These are phyloP conservation scores for Esperia sulphurella DNA, from an alignment of 2,888 invertebrate species.

Conservation along the genomic window DNA sequence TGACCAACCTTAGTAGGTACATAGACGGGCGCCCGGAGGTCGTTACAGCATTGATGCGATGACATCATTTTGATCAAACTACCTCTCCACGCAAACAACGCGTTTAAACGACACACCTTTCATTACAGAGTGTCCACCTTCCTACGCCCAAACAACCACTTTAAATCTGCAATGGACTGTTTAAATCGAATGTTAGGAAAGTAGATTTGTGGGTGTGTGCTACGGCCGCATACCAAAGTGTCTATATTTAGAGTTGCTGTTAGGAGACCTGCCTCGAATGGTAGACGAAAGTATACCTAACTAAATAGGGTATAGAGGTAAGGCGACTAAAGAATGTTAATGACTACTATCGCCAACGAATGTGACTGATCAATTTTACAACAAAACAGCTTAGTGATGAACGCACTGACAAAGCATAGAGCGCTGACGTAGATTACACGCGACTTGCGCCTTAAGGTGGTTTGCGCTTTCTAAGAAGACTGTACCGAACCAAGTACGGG, in stretches of 20 bases:
- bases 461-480: no score
- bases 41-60: conserved; percentile 31
- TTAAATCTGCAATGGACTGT: not conserved
- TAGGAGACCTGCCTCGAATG: conserved; percentile 39
- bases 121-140: not conserved
- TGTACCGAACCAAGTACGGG: no score
- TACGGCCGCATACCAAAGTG: conserved; percentile 46
- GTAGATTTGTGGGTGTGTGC: conserved; percentile 13
- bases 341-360: no score
- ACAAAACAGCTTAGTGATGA: no score
- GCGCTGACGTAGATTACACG: no score
- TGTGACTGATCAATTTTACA: no score
- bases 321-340: conserved; percentile 17
- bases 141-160: not conserved
- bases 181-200: not conserved
- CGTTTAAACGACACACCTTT: not conserved
- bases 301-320: conserved; percentile 16
- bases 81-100: not conserved
- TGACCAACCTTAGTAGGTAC: conserved; percentile 7
- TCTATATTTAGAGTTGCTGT: conserved; percentile 55
- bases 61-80: conserved; percentile 24
- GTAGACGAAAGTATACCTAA: conserved; percentile 25
- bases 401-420: no score
- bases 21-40: conserved; percentile 19
- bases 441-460: no score